Evolutionary conservation across 2,888 invertebrate species (phyloP), one percentile per base, ranked within the genome.

Genomic region (Gerosis bhagava): DNA sequence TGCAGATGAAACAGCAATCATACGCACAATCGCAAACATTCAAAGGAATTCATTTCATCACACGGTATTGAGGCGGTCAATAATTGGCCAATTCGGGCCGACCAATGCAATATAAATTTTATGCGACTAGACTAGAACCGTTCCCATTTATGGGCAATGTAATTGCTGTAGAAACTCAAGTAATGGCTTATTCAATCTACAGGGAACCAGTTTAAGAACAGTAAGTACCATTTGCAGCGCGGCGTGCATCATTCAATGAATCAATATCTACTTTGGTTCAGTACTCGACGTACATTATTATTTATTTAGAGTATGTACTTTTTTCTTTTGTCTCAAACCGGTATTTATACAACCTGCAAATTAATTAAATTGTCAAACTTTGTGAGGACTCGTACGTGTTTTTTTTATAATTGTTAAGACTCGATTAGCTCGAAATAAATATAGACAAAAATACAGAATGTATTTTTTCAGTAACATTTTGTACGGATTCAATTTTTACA

Each of bases 141-240:
- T 48, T 28, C 19, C 80, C 81, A 64, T 81, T 68, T 82, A 75
- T 55, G 73, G 80, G 50, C 56, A 54, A 54, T 56, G 73, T 82
- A 82, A 83, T 84, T 79, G 79, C 77, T 67, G 70, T 75, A 72
- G 80, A 78, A 79, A 79, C 74, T 73, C 71, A 66, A 65, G 72
- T 79, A 82, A 83, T 82, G 73, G 81, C 80, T 80, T 80, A 81
- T 79, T 83, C 77, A 77, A 75, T 73, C 56, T 56, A 50, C 54
- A 54, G 41, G 24, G 21, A 65, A 78, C 79, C 62, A 63, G 82
- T 77, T 70, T 53, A 19, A n/a, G 39, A 32, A 22, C 29, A 50
- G 35, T n/a, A n/a, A n/a, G n/a, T n/a, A n/a, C 51, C 31, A 43
- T 28, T 44, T 16, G 36, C 17, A 42, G 34, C 11, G 8, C 2